Evolutionary conservation across 1,140 invertebrate species (phyloP), one percentile per base, ranked within the genome.

Genomic region (Gonatopus flavifemur): DNA sequence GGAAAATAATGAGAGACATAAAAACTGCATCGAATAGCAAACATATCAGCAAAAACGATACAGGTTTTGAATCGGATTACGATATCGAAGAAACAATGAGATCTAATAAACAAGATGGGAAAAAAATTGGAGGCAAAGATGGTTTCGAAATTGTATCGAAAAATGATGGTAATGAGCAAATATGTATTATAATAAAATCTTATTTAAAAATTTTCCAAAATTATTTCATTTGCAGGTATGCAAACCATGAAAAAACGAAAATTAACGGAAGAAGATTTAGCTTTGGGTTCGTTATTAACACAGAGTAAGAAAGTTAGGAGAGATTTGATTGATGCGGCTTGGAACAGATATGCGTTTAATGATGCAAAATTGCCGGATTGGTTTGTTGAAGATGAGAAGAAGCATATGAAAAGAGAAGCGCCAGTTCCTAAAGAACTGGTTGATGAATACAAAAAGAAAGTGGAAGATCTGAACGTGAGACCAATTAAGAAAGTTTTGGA

Each of bases 401-500:
- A 91, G 70, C 91, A 98, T 69, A 94, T 92, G 86, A 84, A 78
- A 45, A 89, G 87, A 69, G 83, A 85, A 42, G 67, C 86, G 6
- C 88, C 89, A 2, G 87, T 96, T 20, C 88, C 92, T 22, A 87
- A 90, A 76, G 87, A 87, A 68, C 69, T 89, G 4, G 80, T 84
- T 0, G 80, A 86, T 5, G 88, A 92, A 50, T 91, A 91, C 59
- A 83, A 85, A 48, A 87, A 87, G 49, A 82, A 83, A 57, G 69
- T 92, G 16, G 86, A 91, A 77, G 94, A 96, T 55, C 85, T 99
- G 4, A 95, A 99, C 78, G 89, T 88, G 0, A 80, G 93, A 42
- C 94, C 97, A 12, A 96, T 98, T 36, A 99, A 98, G 76, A 99
- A 99, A 82, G 91, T 99, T 0, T 87, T 96, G 56, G 95, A 99